phyloP scores from a whole-genome alignment of 2,797 vertebrate species.

The Enteromius afrohamiltoni region DNA sequence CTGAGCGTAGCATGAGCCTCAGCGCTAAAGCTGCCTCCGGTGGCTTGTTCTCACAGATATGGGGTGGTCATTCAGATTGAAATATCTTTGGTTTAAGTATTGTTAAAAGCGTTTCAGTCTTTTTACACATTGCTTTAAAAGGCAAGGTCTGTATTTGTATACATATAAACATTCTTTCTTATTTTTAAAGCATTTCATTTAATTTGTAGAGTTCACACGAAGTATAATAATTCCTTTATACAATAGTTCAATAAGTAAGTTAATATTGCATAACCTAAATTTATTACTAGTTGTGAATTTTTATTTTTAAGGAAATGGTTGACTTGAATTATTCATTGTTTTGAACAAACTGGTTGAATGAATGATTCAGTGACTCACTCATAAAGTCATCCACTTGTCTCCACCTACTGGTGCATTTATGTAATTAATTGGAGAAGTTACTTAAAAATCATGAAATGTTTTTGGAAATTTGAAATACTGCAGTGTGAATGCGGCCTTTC shows the following conservation, averaged over 20 bases:
- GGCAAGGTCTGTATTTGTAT: not conserved
- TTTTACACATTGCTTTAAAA: not conserved
- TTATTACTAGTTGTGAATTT: not conserved
- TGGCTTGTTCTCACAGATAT: slow-evolving; percentile 14
- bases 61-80: not conserved
- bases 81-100: slow-evolving; percentile 10
- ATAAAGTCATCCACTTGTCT: not conserved
- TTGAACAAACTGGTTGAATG: not conserved
- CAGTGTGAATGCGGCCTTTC: not conserved
- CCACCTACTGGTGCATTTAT: not conserved
- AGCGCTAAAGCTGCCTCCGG: slow-evolving; percentile 10
- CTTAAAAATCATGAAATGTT: not conserved
- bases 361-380: not conserved
- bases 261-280: not conserved
- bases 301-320: not conserved
- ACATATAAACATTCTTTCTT: not conserved
- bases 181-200: not conserved
- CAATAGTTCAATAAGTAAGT: not conserved
- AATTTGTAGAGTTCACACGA: not conserved
- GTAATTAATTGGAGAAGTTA: not conserved
- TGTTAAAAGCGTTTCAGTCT: not conserved
- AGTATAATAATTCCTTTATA: not conserved
- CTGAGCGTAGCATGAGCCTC: not conserved
- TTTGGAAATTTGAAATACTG: not conserved
- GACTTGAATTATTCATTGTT: not conserved